Percentiles rank a stretch among this genome's conserved stretches.
phyloP scores from a whole-genome alignment of 2,797 vertebrate species.

The Vultur gryphus region DNA sequence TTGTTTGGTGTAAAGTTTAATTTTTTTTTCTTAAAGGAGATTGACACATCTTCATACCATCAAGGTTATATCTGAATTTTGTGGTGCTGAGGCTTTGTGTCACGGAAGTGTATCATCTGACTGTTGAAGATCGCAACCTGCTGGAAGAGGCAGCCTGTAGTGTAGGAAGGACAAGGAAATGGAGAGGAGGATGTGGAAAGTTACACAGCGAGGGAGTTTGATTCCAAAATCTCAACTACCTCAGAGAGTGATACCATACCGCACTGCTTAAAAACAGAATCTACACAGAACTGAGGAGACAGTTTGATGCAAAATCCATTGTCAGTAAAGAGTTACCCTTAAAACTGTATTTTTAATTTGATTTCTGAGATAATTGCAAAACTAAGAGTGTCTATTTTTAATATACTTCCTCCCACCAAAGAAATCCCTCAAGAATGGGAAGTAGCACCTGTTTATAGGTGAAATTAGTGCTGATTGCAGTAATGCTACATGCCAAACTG shows the following conservation, averaged over 20 bases:
- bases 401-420: neutral
- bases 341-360: neutral
- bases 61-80: neutral
- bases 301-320: neutral
- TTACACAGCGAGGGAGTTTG: neutral
- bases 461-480: neutral
- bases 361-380: conserved; percentile 27
- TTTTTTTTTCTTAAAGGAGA: neutral
- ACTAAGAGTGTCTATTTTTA: conserved; percentile 3
- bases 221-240: neutral
- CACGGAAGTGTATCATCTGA: neutral
- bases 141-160: neutral
- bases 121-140: neutral
- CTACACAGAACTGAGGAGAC: neutral
- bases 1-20: neutral
- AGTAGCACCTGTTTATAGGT: neutral
- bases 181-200: neutral
- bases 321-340: neutral
- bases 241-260: neutral
- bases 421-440: conserved; percentile 21
- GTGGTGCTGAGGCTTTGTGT: neutral
- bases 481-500: neutral
- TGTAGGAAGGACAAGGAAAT: neutral
- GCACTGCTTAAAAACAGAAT: neutral
- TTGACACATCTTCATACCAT: neutral